Base-by-base conservation (phyloP, 2,888 invertebrate species). In the Drosophila multiciliata region DNA sequence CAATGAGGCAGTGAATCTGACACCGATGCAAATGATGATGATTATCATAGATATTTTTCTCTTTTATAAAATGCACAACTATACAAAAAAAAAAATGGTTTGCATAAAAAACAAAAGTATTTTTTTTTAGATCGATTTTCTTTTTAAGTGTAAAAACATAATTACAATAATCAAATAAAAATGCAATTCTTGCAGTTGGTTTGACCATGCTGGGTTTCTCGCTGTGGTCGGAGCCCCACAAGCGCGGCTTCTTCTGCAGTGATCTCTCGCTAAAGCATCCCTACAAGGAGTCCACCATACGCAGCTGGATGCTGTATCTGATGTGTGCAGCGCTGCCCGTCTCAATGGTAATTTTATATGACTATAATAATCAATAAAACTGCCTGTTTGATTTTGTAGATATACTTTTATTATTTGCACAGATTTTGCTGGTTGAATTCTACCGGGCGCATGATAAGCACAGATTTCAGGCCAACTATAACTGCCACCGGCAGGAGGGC, bases 241-340 rank as follows among this genome's bases (percentile, higher is more conserved):
- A 96, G 77, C 94, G 99, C 73, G 99, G 99, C 33, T 99, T 99
- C 94, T 99, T 97, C 94, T 99, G 99, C 94, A 96, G 97, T 92
- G 99, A 99, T 94, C 97, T 98, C 90, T 96, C 97, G 33, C 95
- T 99, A 57, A 95, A 95, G 87, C 97, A 99, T 93, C 99, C 99
- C 11, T 98, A 95, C 93, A 95, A 96, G 83, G 95, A 95, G 0
- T 97, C 97, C 2, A 97, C 97, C 0, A 96, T 98, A 82, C 96
- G 96, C 79, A 97, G 95, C 90, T 93, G 95, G 89, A 95, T 96
- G 94, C 94, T 98, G 50, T 97, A 97, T 93, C 93, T 96, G 89
- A 94, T 96, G 82, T 97, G 97, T 57, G 93, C 97, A 63, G 95
- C 95, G 35, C 93, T 97, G 83, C 97, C 97, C 64, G 93, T 96